These are phyloP conservation scores for Phortica okadai DNA, from an alignment of 2,888 invertebrate genomes.

Conservation along the genomic window DNA sequence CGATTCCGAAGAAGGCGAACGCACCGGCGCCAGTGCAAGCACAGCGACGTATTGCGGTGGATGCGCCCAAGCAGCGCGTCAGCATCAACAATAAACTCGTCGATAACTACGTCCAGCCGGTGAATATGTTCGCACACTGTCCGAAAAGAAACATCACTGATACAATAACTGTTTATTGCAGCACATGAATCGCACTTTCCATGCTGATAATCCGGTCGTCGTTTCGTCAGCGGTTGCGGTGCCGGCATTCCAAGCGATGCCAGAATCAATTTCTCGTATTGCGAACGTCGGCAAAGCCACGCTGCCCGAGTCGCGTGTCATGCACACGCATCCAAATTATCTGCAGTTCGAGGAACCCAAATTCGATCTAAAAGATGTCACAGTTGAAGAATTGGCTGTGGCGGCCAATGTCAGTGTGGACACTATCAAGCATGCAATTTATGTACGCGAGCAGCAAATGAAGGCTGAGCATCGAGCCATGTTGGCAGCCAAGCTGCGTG, in stretches of 20 bases:
- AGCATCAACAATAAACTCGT: conserved; percentile 69
- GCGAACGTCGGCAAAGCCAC: conserved; percentile 55
- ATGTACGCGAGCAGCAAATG: conserved; percentile 83
- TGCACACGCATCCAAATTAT: conserved; percentile 65
- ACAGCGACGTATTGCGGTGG: conserved; percentile 69
- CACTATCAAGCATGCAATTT: conserved; percentile 86
- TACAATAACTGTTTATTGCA: conserved; percentile 31
- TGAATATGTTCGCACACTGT: conserved; percentile 40
- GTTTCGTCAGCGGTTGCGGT: conserved; percentile 69
- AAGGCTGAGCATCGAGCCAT: conserved; percentile 78
- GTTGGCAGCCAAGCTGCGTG: conserved; percentile 66
- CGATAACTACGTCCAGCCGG: conserved; percentile 58
- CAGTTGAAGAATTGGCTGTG: conserved; percentile 79
- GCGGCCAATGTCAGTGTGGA: conserved; percentile 88
- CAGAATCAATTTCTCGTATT: conserved; percentile 77
- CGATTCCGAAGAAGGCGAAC: conserved; percentile 81
- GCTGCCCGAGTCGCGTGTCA: conserved; percentile 33
- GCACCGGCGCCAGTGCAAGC: conserved; percentile 31
- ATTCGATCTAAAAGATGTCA: conserved; percentile 73
- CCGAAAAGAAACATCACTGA: background rate
- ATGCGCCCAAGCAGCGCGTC: conserved; percentile 64
- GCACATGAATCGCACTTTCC: conserved; percentile 71
- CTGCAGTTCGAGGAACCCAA: conserved; percentile 73
- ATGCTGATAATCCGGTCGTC: conserved; percentile 65
- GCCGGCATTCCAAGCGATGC: conserved; percentile 79